Percentiles rank a stretch among this genome's conserved stretches.
phyloP scores from a whole-genome alignment of 2,888 invertebrate species.

The Unio delphinus region DNA sequence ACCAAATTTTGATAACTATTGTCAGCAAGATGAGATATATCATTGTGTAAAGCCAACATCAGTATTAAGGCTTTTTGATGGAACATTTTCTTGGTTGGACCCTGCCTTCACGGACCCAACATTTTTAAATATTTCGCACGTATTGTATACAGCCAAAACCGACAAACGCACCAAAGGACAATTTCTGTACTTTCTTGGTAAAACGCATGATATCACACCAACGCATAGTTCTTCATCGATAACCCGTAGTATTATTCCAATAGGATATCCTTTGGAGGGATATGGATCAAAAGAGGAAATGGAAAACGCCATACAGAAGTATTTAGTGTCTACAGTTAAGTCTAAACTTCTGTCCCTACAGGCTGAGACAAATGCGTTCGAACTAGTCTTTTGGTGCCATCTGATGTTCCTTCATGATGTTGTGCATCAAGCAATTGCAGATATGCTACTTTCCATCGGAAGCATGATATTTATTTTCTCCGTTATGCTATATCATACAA shows the following conservation, averaged over 20 bases:
- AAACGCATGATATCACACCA: slow-evolving; percentile 23
- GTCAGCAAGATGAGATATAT: slow-evolving; percentile 18
- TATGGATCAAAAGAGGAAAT: slow-evolving; percentile 22
- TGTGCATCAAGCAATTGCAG: slow-evolving; percentile 33
- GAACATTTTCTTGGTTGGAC: slow-evolving; percentile 37
- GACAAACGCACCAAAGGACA: slow-evolving; percentile 30
- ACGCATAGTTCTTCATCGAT: slow-evolving; percentile 18
- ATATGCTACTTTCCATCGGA: slow-evolving; percentile 40
- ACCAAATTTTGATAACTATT: slow-evolving; percentile 28
- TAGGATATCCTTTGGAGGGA: slow-evolving; percentile 41
- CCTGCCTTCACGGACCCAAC: slow-evolving; percentile 48
- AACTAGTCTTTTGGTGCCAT: slow-evolving; percentile 41
- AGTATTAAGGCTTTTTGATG: slow-evolving; percentile 52
- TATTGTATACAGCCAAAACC: slow-evolving; percentile 39
- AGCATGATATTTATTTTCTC: slow-evolving; percentile 48
- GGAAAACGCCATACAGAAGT: slow-evolving; percentile 29
- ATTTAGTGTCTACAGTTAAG: slow-evolving; percentile 28
- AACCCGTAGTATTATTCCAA: slow-evolving; percentile 35
- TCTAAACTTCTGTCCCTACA: slow-evolving; percentile 21
- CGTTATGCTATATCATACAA: slow-evolving; percentile 51
- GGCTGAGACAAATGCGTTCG: slow-evolving; percentile 13
- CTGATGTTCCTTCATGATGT: slow-evolving; percentile 42
- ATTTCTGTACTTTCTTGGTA: slow-evolving; percentile 42
- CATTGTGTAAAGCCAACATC: slow-evolving; percentile 41
- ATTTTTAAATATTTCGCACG: slow-evolving; percentile 40